phyloP scores from a whole-genome alignment of 2,888 invertebrate species.

The Prenolepis imparis region DNA sequence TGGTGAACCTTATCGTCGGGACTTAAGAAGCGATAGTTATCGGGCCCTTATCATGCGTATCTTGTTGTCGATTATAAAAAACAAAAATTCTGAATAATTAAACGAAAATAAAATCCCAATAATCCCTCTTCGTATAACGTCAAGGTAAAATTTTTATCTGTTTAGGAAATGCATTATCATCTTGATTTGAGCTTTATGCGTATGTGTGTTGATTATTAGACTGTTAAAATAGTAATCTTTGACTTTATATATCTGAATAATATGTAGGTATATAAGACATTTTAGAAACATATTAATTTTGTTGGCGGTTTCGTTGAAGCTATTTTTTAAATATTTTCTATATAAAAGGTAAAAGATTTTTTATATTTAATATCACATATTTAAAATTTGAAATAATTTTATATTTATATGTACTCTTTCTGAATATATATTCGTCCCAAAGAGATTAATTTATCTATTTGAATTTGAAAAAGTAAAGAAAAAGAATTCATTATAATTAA shows the following conservation, averaged over 20 bases:
- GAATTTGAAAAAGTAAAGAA: background rate
- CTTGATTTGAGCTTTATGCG: background rate
- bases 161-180: background rate
- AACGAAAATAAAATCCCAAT: background rate
- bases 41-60: background rate
- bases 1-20: background rate
- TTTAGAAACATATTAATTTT: background rate
- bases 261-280: background rate
- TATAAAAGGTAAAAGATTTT: background rate
- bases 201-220: background rate
- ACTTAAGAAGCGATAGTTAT: background rate
- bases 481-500: conserved; percentile 2
- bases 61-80: conserved; percentile 1
- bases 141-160: background rate
- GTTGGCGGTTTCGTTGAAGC: background rate
- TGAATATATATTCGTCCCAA: background rate
- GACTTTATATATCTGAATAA: background rate
- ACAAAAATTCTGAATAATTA: background rate
- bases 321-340: background rate
- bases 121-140: background rate
- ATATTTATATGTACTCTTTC: background rate
- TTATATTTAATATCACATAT: background rate
- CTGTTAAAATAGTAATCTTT: background rate
- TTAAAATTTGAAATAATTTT: background rate
- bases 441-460: background rate